Percentiles rank a stretch among this genome's conserved stretches.
Conservation (phyloP, 2,797 vertebrate species). For the Lacerta bilineata region DNA sequence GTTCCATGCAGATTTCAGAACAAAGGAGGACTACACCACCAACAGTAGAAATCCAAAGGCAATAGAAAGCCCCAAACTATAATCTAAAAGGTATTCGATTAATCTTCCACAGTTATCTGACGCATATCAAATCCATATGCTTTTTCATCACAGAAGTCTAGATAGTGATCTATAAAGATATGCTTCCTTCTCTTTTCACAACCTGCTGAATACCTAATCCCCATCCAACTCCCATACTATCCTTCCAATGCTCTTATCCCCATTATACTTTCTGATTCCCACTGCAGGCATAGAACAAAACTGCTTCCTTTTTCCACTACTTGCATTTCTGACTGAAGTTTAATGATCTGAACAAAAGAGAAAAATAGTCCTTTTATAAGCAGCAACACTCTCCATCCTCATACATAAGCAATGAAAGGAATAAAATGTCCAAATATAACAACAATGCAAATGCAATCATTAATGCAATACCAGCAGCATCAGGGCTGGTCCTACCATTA, state of each 20-base stretch:
- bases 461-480: too few species aligned
- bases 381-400: background rate
- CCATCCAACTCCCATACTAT: background rate
- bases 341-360: constrained; percentile 1
- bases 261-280: background rate
- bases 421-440: background rate
- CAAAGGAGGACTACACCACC: background rate
- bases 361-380: constrained; percentile 3
- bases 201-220: background rate
- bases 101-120: background rate
- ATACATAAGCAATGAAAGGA: background rate
- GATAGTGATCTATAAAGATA: background rate
- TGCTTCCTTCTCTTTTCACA: background rate
- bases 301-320: background rate
- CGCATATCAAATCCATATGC: background rate
- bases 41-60: background rate
- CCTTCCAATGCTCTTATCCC: too few species aligned
- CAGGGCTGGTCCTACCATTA: too few species aligned
- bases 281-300: background rate
- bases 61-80: background rate
- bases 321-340: background rate
- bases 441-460: background rate
- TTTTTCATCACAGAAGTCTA: background rate
- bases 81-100: background rate
- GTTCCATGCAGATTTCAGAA: background rate